phyloP scores from a whole-genome alignment of 1,140 invertebrate genomes.

The Zaprionus capensis region DNA sequence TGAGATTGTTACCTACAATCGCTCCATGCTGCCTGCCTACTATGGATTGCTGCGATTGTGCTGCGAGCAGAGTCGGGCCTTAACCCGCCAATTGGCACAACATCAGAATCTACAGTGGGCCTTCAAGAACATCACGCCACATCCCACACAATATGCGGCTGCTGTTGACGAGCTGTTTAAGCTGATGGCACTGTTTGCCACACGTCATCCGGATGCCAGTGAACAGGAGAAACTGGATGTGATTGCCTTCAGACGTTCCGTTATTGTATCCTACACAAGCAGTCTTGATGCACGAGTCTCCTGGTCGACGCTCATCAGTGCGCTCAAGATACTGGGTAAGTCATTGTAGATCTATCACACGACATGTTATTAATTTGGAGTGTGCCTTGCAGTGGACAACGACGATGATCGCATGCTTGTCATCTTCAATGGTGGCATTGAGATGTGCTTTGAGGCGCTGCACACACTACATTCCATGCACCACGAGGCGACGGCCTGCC shows the following conservation, averaged over 20 bases:
- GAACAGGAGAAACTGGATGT: slow-evolving; percentile 93
- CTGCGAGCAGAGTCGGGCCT: slow-evolving; percentile 93
- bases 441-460: slow-evolving; percentile 95
- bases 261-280: slow-evolving; percentile 92
- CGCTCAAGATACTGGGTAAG: slow-evolving; percentile 90
- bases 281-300: slow-evolving; percentile 85
- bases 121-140: slow-evolving; percentile 97
- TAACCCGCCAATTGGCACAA: slow-evolving; percentile 93
- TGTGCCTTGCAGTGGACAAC: slow-evolving; percentile 87
- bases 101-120: slow-evolving; percentile 99
- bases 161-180: slow-evolving; percentile 96
- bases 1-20: slow-evolving; percentile 96
- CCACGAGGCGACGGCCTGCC: slow-evolving; percentile 95
- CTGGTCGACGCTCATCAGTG: slow-evolving; percentile 93
- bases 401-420: slow-evolving; percentile 95
- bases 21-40: slow-evolving; percentile 97
- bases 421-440: slow-evolving; percentile 94
- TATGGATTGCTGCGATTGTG: slow-evolving; percentile 95
- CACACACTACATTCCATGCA: slow-evolving; percentile 96
- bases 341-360: neutral
- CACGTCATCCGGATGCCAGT: slow-evolving; percentile 89
- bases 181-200: slow-evolving; percentile 93
- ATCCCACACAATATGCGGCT: slow-evolving; percentile 95
- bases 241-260: slow-evolving; percentile 91
- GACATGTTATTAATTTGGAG: neutral